Percentiles rank a stretch among this genome's conserved stretches.
phyloP scores from a whole-genome alignment of 2,888 invertebrate genomes.

The Papilio demoleus region DNA sequence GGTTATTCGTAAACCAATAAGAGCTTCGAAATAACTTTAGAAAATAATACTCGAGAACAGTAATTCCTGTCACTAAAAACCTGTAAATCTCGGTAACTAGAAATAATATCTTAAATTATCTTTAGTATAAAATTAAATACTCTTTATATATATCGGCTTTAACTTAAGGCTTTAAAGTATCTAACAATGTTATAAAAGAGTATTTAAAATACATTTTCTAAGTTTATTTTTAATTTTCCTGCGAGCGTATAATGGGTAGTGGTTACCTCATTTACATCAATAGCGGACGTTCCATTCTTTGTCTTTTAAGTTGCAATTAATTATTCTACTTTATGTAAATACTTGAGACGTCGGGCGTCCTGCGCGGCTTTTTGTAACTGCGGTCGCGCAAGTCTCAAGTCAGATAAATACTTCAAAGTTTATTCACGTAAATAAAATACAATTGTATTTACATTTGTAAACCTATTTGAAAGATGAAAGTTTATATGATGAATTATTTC shows the following conservation, averaged over 20 bases:
- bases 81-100: too few species aligned
- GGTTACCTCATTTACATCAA: constrained; percentile 74
- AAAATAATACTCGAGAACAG: too few species aligned
- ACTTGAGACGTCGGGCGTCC: constrained; percentile 62
- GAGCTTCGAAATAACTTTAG: too few species aligned
- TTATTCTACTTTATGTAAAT: constrained; percentile 81
- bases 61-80: too few species aligned
- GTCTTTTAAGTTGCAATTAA: constrained; percentile 79
- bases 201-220: background rate
- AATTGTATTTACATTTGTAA: constrained; percentile 27
- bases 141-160: too few species aligned
- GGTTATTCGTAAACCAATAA: too few species aligned
- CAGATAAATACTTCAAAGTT: constrained; percentile 34
- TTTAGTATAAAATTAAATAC: too few species aligned
- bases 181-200: too few species aligned
- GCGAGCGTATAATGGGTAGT: constrained; percentile 22
- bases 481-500: background rate
- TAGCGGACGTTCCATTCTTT: constrained; percentile 71
- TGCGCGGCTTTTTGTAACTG: constrained; percentile 58
- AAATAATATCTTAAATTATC: too few species aligned
- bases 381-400: constrained; percentile 51
- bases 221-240: constrained; percentile 12
- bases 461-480: background rate
- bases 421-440: constrained; percentile 22
- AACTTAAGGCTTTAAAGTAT: too few species aligned